A percentile compares a stretch with the other conserved stretches of the same genome.
Evolutionary conservation across 1,140 invertebrate genomes (phyloP).

Genomic region (Trichoplusia ni): DNA sequence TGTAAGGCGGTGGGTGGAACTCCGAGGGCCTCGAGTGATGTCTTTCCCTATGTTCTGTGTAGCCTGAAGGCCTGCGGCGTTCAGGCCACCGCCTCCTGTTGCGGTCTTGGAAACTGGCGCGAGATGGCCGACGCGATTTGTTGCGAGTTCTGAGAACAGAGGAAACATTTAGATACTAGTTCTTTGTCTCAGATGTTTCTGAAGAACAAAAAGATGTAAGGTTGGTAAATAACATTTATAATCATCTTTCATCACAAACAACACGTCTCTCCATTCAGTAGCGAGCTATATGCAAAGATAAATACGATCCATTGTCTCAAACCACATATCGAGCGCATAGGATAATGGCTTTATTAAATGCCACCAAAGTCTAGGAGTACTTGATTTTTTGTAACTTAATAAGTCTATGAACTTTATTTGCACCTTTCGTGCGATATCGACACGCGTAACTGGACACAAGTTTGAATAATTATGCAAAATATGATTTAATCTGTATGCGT

Average conservation of each 20-base stretch:
- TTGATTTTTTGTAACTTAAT: background rate
- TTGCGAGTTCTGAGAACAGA: slow-evolving; percentile 47
- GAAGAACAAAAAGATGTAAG: too few relatives aligned
- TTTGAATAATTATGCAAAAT: slow-evolving; percentile 28
- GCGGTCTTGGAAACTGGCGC: slow-evolving; percentile 53
- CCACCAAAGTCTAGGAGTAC: too few relatives aligned
- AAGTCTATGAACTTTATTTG: slow-evolving; percentile 44
- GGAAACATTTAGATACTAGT: background rate
- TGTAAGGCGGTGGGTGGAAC: slow-evolving; percentile 37
- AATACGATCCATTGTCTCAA: too few relatives aligned
- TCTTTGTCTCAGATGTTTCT: too few relatives aligned
- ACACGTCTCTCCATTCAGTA: too few relatives aligned
- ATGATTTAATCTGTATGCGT: slow-evolving; percentile 18
- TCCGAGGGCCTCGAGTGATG: slow-evolving; percentile 16
- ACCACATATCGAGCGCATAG: too few relatives aligned
- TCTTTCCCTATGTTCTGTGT: slow-evolving; percentile 19
- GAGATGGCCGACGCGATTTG: slow-evolving; percentile 53
- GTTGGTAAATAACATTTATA: too few relatives aligned
- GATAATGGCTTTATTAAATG: too few relatives aligned
- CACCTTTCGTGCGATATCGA: slow-evolving; percentile 20
- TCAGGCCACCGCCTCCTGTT: slow-evolving; percentile 46
- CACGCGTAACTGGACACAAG: slow-evolving; percentile 17
- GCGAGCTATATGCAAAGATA: too few relatives aligned
- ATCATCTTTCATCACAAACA: too few relatives aligned
- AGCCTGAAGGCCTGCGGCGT: slow-evolving; percentile 22